A percentile compares a stretch with the other conserved stretches of the same genome.
Evolutionary conservation across 2,113 vertebrate genomes (phyloP).

Genomic region (Petrocephalus zakoni): DNA sequence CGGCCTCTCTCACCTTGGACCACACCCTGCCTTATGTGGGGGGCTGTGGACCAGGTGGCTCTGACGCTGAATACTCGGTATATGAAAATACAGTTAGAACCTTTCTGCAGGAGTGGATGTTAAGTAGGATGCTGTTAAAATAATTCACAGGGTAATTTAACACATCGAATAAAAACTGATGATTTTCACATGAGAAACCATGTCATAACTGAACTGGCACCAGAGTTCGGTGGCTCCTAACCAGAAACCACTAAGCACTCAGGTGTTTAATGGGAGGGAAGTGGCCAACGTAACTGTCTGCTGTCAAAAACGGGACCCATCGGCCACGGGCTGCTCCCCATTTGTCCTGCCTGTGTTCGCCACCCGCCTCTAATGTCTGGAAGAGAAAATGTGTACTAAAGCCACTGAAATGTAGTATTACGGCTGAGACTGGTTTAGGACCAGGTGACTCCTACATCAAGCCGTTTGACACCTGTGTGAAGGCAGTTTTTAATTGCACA

Average conservation of each 20-base stretch:
- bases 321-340: background rate
- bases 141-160: constrained; percentile 5
- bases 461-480: background rate
- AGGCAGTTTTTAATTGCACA: background rate
- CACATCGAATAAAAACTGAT: background rate
- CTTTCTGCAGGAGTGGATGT: background rate
- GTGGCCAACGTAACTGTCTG: background rate
- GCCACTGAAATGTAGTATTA: background rate
- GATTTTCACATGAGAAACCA: background rate
- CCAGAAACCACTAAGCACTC: background rate
- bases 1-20: background rate
- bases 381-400: background rate
- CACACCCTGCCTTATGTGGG: background rate
- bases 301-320: background rate
- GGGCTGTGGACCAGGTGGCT: background rate
- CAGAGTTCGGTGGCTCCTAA: background rate
- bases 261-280: background rate
- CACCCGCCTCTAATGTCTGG: background rate
- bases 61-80: background rate
- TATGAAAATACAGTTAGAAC: background rate
- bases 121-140: background rate
- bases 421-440: background rate
- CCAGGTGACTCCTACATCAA: background rate
- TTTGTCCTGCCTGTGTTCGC: background rate
- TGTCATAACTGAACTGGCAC: background rate